phyloP scores from a whole-genome alignment of 2,797 vertebrate genomes.

The Gymnopithys bicolor region DNA sequence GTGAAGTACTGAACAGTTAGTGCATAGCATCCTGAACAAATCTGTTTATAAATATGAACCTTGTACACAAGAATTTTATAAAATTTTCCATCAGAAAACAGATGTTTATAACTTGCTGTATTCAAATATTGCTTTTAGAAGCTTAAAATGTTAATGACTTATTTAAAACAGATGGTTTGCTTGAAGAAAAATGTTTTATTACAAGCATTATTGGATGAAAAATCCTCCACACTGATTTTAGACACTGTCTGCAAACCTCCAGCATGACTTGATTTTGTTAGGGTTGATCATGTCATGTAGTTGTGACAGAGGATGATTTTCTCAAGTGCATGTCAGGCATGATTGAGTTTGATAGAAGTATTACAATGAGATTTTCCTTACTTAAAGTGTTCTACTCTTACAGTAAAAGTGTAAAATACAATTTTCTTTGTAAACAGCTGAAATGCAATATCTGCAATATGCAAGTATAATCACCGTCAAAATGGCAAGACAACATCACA shows the following conservation, averaged over 20 bases:
- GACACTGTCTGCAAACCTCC: not conserved
- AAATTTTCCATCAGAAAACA: not conserved
- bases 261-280: not conserved
- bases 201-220: not conserved
- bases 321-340: not conserved
- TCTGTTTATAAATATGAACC: not conserved
- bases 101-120: not conserved
- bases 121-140: not conserved
- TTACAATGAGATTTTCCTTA: slow-evolving; percentile 65
- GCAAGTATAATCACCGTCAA: slow-evolving; percentile 83
- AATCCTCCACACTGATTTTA: not conserved
- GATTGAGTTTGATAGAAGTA: slow-evolving; percentile 53
- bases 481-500: slow-evolving; percentile 70
- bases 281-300: not conserved
- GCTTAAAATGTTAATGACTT: not conserved
- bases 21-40: not conserved
- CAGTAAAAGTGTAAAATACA: slow-evolving; percentile 49
- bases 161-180: not conserved
- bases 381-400: slow-evolving; percentile 54
- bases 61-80: not conserved
- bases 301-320: not conserved
- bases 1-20: not conserved
- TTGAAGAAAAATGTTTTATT: not conserved
- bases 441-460: slow-evolving; percentile 73
- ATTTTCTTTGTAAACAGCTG: slow-evolving; percentile 81